Conservation (phyloP, 2,113 vertebrate species). For the Bos indicus region DNA sequence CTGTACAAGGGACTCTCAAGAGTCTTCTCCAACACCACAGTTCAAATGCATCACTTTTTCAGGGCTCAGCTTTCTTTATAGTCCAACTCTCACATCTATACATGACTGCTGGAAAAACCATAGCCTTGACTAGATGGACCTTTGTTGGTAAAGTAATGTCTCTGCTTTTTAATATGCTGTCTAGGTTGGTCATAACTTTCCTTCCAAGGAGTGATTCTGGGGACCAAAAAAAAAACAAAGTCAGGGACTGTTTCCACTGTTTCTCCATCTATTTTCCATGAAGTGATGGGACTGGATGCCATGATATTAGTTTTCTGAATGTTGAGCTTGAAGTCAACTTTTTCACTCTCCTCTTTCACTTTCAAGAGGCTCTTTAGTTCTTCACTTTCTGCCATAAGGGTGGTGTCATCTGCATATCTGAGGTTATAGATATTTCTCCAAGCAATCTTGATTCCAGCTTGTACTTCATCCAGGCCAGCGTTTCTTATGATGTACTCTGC, state of each 20-base stretch:
- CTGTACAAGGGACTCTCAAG: not conserved
- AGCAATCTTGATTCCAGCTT: not conserved
- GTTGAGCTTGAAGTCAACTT: not conserved
- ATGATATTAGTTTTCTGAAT: not conserved
- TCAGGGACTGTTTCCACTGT: not conserved
- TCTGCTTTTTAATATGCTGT: not conserved
- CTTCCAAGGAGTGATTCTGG: not conserved
- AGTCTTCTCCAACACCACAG: not conserved
- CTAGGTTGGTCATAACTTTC: not conserved
- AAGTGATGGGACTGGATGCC: not conserved
- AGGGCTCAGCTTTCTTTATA: not conserved
- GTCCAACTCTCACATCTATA: not conserved
- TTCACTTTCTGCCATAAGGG: rapidly evolving
- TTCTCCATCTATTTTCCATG: not conserved
- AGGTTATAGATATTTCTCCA: not conserved
- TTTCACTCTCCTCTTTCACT: not conserved
- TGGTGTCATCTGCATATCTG: not conserved
- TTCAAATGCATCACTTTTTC: rapidly evolving
- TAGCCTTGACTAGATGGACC: not conserved
- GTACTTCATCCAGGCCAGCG: rapidly evolving
- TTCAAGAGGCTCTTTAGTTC: not conserved
- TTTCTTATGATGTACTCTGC: not conserved
- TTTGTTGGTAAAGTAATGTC: not conserved
- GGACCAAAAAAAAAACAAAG: not conserved
- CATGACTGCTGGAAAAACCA: not conserved